phyloP scores from a whole-genome alignment of 2,113 vertebrate genomes.

The Dendrocopos noguchii region DNA sequence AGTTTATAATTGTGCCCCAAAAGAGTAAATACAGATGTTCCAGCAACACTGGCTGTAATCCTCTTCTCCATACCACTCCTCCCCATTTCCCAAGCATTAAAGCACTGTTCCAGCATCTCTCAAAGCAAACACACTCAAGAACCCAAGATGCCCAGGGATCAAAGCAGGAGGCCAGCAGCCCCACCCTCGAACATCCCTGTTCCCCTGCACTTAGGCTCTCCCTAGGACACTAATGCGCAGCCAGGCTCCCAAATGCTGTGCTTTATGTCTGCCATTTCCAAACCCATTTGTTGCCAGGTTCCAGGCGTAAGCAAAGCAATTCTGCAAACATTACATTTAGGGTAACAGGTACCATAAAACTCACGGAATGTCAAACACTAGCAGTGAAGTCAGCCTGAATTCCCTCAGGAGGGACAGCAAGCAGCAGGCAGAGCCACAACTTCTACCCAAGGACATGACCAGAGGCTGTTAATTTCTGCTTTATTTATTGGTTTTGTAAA shows the following conservation, averaged over 20 bases:
- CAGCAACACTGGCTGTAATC: not conserved
- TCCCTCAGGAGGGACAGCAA: constrained; percentile 2
- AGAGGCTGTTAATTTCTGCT: not conserved
- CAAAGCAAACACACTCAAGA: not conserved
- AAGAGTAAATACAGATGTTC: not conserved
- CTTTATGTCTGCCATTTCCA: constrained; percentile 3
- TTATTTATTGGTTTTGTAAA: not conserved
- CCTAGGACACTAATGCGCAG: fast-evolving
- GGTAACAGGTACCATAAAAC: constrained; percentile 33
- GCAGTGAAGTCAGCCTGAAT: constrained; percentile 22
- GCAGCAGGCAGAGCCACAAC: not conserved
- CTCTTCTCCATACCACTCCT: not conserved
- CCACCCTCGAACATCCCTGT: fast-evolving
- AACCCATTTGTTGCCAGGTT: constrained; percentile 41
- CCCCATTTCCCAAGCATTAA: not conserved
- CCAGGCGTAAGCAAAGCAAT: constrained; percentile 14
- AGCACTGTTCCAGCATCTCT: not conserved
- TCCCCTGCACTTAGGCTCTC: not conserved
- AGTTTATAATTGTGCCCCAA: not conserved
- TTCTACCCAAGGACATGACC: not conserved
- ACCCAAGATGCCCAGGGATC: not conserved
- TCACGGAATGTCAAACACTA: not conserved
- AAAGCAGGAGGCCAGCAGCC: not conserved
- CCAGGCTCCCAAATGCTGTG: not conserved
- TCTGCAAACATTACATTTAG: constrained; percentile 22